Evolutionary conservation across 1,140 invertebrate genomes (phyloP), one percentile per base, ranked within the genome.

Genomic region (Neodiprion lecontei): DNA sequence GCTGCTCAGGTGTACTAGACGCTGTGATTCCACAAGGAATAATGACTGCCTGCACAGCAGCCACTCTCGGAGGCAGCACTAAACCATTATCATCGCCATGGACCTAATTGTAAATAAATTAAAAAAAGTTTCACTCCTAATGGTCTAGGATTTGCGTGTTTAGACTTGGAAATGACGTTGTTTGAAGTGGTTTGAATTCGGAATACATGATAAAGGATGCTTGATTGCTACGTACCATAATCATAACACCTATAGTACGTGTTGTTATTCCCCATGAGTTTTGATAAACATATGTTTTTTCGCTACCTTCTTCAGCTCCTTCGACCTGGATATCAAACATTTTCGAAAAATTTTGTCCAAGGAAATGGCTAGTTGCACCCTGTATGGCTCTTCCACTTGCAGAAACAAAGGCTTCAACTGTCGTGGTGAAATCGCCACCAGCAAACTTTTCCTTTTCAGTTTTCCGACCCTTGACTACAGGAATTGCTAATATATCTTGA

Each of bases 401-500:
- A 0, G 96, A 93, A 69, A 99, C 93, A 87, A 96, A 99, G 0
- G 95, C 97, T 88, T 99, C 98, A 1, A 99, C 96, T 0, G 99
- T 99, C 0, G 97, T 98, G 0, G 98, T 99, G 84, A 96, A 99
- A 88, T 98, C 96, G 49, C 96, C 97, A 69, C 99, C 99, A 53
- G 99, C 98, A 89, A 99, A 99, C 85, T 99, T 99, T 89, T 99
- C 99, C 87, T 99, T 99, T 88, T 99, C 97, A 0, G 98, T 99
- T 90, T 99, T 99, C 21, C 94, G 92, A 0, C 98, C 99, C 84
- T 94, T 94, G 0, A 99, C 91, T 0, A 99, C 98, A 0, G 99
- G 99, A 71, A 99, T 94, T 0, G 99, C 98, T 61, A 99, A 83
- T 17, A 98, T 88, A 61, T 99, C 91, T 73, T 97, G 96, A 88